Base-by-base conservation (phyloP, 2,888 invertebrate species). In the Branchinecta sandiegonensis region DNA sequence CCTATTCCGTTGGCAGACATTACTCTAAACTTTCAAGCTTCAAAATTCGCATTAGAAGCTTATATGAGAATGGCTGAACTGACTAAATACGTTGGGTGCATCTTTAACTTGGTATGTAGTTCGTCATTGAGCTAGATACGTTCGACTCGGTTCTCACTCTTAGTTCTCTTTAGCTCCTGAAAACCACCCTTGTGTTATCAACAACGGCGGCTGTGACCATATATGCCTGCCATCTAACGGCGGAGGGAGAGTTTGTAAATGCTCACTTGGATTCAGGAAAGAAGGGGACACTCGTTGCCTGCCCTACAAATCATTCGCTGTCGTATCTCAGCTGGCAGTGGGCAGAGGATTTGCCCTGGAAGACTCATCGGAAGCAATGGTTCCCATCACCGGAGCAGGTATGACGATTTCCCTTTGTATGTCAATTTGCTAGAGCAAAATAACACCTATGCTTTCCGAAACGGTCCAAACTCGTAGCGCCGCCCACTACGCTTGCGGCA, bases 191-290 rank as follows among this genome's bases (percentile, higher is more conserved):
- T 94, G 95, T 76, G 80, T 87, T 65, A 82, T 81, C 47, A 86
- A 84, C 73, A 95, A 96, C 75, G 97, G 96, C 0, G 91, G 89
- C 2, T 99, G 99, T 78, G 89, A 89, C 71, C 97, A 99, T 73
- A 83, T 99, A 48, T 99, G 99, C 77, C 83, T 99, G 23, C 95
- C 96, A 0, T 83, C 85, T 9, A 85, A 86, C n/a, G 84, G 84
- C 1, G 85, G 86, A 0, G 84, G 87, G 0, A 80, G 89, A 63
- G 84, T 85, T 0, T 99, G 99, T 76, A 85, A 88, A 5, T 99
- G 99, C 75, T 89, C 93, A 47, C 85, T 93, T 65, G 97, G 96
- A 0, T 94, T 89, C 76, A 84, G 84, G 66, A 87, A 88, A 74
- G 86, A 88, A 70, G 86, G 86, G 68, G 89, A 89, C 71, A 83